A percentile compares a stretch with the other conserved stretches of the same genome.
phyloP scores from a whole-genome alignment of 2,888 invertebrate genomes.

The Himalopsyche anomala region DNA sequence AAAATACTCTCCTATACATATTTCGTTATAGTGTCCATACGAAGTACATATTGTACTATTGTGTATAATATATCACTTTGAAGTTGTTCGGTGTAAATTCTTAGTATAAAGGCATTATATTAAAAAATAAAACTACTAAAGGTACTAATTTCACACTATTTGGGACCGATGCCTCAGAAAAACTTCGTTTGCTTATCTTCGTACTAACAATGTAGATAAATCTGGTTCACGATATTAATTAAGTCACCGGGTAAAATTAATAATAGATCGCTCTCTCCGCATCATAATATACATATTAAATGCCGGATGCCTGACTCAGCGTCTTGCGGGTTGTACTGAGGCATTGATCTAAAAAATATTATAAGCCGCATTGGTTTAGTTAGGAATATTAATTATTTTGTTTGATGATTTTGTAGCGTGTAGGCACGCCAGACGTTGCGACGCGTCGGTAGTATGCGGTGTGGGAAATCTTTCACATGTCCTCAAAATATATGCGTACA shows the following conservation, averaged over 20 bases:
- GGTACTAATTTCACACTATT: no score
- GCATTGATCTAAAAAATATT: neutral
- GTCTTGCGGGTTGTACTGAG: neutral
- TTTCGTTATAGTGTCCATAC: no score
- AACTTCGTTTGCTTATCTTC: no score
- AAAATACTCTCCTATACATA: no score
- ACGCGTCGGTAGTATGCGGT: neutral
- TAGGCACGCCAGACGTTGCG: neutral
- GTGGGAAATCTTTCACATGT: neutral
- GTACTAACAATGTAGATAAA: no score
- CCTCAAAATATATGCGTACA: neutral
- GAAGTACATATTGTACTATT: no score
- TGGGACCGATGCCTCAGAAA: no score
- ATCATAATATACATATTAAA: neutral
- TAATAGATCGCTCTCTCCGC: neutral
- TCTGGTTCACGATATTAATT: neutral
- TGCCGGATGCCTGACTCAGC: neutral
- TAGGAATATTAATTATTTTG: no score
- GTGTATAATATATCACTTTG: no score
- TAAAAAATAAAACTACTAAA: no score
- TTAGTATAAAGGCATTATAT: no score
- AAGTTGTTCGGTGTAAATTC: no score
- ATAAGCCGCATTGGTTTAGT: neutral
- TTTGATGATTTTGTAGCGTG: constrained; percentile 10
- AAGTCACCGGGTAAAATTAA: neutral